These are phyloP conservation scores for Acanthurus tractus DNA, from an alignment of 2,797 vertebrate species.

Conservation along the genomic window DNA sequence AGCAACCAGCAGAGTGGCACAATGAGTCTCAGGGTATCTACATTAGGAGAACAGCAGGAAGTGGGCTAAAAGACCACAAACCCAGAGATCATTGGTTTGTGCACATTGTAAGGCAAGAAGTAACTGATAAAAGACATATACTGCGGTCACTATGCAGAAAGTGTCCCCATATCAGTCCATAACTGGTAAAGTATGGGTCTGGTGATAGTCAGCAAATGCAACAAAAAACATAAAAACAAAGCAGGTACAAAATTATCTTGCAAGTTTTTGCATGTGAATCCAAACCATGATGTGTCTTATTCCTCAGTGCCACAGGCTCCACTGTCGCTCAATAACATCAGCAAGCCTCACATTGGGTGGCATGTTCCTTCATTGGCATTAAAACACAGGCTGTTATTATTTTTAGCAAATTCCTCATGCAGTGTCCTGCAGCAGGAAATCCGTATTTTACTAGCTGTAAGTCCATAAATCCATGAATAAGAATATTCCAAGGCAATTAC, in stretches of 20 bases:
- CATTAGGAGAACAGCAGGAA: constrained; percentile 56
- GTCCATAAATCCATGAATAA: background rate
- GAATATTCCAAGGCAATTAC: background rate
- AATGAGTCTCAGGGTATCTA: constrained; percentile 48
- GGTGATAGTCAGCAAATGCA: background rate
- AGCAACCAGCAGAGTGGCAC: constrained; percentile 68
- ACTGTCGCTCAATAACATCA: background rate
- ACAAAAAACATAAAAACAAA: background rate
- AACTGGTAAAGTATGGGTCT: background rate
- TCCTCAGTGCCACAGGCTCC: background rate
- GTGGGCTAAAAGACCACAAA: constrained; percentile 27
- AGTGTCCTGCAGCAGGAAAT: background rate
- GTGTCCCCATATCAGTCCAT: background rate
- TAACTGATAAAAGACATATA: constrained; percentile 26
- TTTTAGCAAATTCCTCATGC: background rate
- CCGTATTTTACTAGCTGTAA: background rate
- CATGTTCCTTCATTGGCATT: background rate
- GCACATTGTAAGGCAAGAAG: constrained; percentile 20
- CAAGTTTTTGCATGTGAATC: background rate
- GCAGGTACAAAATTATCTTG: background rate
- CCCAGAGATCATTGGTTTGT: constrained; percentile 11
- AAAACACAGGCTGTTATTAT: background rate
- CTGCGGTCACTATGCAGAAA: constrained; percentile 9
- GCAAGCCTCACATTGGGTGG: background rate
- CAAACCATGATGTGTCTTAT: background rate